Evolutionary conservation across 37 sponge, comb jelly and placozoan species (phyloP).

Genomic region (Halichondria panicea): DNA sequence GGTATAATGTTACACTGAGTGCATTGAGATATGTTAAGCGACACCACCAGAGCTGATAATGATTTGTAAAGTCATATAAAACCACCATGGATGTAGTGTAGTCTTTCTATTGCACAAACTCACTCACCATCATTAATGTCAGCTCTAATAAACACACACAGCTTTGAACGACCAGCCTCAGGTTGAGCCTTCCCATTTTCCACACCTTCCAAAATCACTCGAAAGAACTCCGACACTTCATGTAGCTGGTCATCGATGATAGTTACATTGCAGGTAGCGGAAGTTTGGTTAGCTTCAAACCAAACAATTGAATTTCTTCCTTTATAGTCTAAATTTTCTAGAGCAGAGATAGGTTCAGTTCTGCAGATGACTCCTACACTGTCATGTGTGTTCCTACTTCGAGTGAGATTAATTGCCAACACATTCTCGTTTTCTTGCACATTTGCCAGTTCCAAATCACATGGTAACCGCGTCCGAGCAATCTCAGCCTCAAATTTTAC

Average conservation of each 20-base stretch:
- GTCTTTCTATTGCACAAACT: too few relatives aligned
- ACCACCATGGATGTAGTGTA: too few relatives aligned
- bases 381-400: conserved; percentile 9
- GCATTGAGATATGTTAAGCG: too few relatives aligned
- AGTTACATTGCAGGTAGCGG: conserved; percentile 23
- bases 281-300: conserved; percentile 11
- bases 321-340: conserved; percentile 9
- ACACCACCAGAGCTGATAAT: too few relatives aligned
- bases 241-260: conserved; percentile 38
- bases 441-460: neutral
- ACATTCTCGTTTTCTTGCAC: conserved; percentile 13
- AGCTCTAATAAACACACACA: conserved; percentile 46
- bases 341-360: conserved; percentile 16
- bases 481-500: neutral
- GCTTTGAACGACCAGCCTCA: neutral
- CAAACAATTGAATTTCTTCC: conserved; percentile 21
- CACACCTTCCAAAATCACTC: neutral
- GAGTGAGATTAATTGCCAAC: neutral
- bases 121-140: conserved; percentile 51
- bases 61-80: too few relatives aligned
- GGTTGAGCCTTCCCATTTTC: neutral
- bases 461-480: neutral
- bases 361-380: conserved; percentile 50
- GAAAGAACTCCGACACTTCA: conserved; percentile 36
- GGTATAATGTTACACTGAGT: too few relatives aligned